A percentile compares a stretch with the other conserved stretches of the same genome.
Evolutionary conservation across 2,888 invertebrate genomes (phyloP).

Genomic region (Deroplatys truncata): DNA sequence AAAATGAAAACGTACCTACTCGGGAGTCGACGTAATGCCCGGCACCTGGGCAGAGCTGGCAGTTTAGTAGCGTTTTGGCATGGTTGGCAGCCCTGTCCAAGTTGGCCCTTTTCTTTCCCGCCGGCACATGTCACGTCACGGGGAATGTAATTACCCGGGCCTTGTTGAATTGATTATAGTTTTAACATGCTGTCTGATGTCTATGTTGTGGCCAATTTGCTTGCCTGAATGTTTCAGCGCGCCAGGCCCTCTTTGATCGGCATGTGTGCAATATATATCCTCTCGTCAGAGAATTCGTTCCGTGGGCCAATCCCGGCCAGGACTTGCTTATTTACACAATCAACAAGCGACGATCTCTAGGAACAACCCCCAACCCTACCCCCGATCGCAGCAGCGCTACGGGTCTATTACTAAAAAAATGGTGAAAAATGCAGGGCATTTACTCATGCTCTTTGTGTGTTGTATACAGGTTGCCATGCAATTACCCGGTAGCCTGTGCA

Average conservation of each 20-base stretch:
- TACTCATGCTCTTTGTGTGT: slow-evolving; percentile 15
- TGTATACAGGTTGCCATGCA: background rate
- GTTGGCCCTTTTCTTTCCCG: background rate
- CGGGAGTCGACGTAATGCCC: background rate
- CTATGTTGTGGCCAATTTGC: slow-evolving; percentile 19
- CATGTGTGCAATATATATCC: background rate
- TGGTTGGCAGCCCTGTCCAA: background rate
- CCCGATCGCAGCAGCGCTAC: background rate
- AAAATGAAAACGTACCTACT: background rate
- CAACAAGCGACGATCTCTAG: background rate
- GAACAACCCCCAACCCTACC: background rate
- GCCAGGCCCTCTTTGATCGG: slow-evolving; percentile 7
- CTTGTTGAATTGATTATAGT: slow-evolving; percentile 19
- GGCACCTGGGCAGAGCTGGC: background rate
- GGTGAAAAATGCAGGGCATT: slow-evolving; percentile 14
- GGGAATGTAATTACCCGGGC: slow-evolving; percentile 15
- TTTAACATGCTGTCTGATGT: slow-evolving; percentile 19
- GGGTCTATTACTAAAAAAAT: slow-evolving; percentile 12
- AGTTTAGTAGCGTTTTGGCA: background rate
- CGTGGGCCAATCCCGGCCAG: background rate
- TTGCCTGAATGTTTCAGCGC: slow-evolving; percentile 14
- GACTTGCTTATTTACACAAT: slow-evolving; percentile 14
- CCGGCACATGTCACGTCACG: slow-evolving; percentile 14
- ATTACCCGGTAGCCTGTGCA: slow-evolving; percentile 1
- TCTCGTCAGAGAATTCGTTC: slow-evolving; percentile 13